A percentile compares a stretch with the other conserved stretches of the same genome.
Evolutionary conservation across 35 echinoderm and acorn worm species (phyloP).

Genomic region (Strongylocentrotus purpuratus): DNA sequence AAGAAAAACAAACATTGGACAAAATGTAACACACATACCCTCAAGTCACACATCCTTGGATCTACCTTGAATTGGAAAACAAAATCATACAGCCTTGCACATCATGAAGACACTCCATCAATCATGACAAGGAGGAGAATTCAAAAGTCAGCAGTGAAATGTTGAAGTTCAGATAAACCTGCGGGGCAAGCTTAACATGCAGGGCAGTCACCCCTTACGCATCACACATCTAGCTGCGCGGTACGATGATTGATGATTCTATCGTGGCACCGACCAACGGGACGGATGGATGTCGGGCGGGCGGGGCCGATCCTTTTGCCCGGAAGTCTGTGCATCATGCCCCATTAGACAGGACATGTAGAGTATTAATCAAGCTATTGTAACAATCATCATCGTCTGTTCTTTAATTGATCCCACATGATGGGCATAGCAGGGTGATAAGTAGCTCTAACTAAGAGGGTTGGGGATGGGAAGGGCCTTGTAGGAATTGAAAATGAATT

Average conservation of each 20-base stretch:
- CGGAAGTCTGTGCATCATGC: not conserved
- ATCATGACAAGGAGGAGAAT: not conserved
- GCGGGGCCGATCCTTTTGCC: not conserved
- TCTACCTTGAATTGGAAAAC: not conserved
- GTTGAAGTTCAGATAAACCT: not conserved
- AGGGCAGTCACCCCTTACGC: not conserved
- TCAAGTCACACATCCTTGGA: not conserved
- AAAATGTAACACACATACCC: not conserved
- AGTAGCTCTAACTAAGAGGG: not conserved
- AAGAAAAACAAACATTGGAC: not conserved
- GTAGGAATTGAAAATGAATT: no score
- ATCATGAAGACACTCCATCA: not conserved
- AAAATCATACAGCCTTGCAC: not conserved
- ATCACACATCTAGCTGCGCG: not conserved
- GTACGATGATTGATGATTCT: not conserved
- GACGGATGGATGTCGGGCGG: not conserved
- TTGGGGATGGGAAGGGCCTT: no score
- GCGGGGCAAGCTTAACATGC: not conserved
- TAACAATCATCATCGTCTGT: not conserved
- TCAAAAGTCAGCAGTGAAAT: not conserved
- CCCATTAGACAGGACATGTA: not conserved
- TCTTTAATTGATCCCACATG: not conserved
- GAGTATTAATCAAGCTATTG: conserved; percentile 4
- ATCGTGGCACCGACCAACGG: not conserved
- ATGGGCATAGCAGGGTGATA: not conserved